Evolutionary conservation across 2,888 invertebrate genomes (phyloP).

Genomic region (Eubasilissa splendida): DNA sequence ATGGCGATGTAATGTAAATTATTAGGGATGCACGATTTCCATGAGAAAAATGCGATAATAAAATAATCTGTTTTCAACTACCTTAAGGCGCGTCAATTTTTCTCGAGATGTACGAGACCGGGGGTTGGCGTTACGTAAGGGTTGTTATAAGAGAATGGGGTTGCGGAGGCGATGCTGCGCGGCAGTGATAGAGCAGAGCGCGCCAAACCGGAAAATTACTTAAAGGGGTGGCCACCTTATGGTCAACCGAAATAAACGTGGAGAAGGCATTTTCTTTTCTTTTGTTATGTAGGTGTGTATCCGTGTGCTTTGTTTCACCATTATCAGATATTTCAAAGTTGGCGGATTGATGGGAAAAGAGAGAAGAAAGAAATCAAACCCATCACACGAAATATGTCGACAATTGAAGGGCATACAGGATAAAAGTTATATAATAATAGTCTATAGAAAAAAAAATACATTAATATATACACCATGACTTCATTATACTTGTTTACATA

Average conservation of each 20-base stretch:
- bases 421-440: no score
- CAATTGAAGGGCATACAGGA: background rate
- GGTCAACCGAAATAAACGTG: constrained; percentile 34
- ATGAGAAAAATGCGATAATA: background rate
- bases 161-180: constrained; percentile 35
- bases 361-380: background rate
- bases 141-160: constrained; percentile 12
- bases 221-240: constrained; percentile 35
- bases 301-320: background rate
- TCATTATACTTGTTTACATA: no score
- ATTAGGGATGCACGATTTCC: background rate
- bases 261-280: background rate
- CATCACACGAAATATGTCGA: background rate
- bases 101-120: background rate
- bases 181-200: constrained; percentile 45
- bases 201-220: constrained; percentile 56
- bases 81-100: constrained; percentile 25
- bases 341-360: background rate
- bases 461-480: no score
- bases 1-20: no score
- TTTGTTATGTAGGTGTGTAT: background rate
- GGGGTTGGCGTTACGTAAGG: constrained; percentile 23
- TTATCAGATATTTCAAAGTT: background rate
- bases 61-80: background rate
- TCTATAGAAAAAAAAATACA: no score